A percentile compares a stretch with the other conserved stretches of the same genome.
These are phyloP conservation scores for Mesoligia furuncula DNA, from an alignment of 2,888 invertebrate species.

Conservation along the genomic window DNA sequence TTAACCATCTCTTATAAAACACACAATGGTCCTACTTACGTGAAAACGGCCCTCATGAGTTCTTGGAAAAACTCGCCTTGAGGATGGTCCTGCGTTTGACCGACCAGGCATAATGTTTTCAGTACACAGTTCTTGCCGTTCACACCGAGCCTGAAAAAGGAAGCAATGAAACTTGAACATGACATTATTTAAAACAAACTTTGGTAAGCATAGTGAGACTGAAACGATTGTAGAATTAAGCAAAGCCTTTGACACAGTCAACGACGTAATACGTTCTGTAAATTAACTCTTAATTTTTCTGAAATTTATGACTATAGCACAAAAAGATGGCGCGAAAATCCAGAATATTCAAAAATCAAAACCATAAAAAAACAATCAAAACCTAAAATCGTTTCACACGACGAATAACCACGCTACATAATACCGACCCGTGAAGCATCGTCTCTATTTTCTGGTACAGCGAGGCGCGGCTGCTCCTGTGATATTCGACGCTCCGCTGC, in stretches of 20 bases:
- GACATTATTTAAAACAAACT: not conserved
- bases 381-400: conserved; percentile 36
- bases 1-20: not conserved
- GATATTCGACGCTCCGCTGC: conserved; percentile 85
- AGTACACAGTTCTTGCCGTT: conserved; percentile 91
- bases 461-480: conserved; percentile 91
- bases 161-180: conserved; percentile 15
- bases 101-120: conserved; percentile 92
- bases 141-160: conserved; percentile 88
- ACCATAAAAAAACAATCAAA: conserved; percentile 31
- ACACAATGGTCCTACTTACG: conserved; percentile 86
- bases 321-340: not conserved
- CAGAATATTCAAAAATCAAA: conserved; percentile 27
- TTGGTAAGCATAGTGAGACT: not conserved
- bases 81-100: conserved; percentile 83
- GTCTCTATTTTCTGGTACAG: conserved; percentile 92
- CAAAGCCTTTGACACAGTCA: conserved; percentile 9
- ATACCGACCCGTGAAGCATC: conserved; percentile 91
- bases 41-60: conserved; percentile 92
- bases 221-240: not conserved
- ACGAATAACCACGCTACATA: conserved; percentile 49
- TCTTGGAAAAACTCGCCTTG: conserved; percentile 92
- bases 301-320: accelerated
- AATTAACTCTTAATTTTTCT: not conserved
- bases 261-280: not conserved